Evolutionary conservation across 2,797 vertebrate species (phyloP), one percentile per base, ranked within the genome.

Genomic region (Pristis pectinata): DNA sequence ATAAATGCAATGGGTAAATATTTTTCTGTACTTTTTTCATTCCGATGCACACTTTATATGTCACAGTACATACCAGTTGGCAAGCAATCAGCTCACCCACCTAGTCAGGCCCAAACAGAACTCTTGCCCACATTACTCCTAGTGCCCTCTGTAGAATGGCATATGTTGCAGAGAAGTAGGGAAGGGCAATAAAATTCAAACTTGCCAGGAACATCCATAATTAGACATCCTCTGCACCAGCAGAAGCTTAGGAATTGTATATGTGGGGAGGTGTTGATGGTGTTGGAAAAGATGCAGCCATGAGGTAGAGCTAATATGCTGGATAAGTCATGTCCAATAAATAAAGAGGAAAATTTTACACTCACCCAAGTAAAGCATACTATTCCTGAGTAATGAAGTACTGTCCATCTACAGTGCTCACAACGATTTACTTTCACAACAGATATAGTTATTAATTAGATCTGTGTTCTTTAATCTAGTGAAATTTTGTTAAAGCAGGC

Each of bases 1-100:
- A 56, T 94, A 56, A 72, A 76, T 56, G 67, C 13, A 94, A 56
- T 13, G 24, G 41, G 15, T n/a, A 94, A 94, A 94, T 94, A 94
- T 94, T 94, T 53, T 70, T 94, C 74, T 94, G 92, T 94, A 94
- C 70, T 49, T 94, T 93, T 24, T 74, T 74, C 64, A 93, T 93
- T 74, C 27, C 37, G 27, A 93, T 49, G 27, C 92, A 53, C 70
- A 74, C 53, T 74, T 41, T 27, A 72, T 64, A 70, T 70, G 44
- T 9, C 24, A 72, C 67, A 93, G 10, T 49, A 34, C 37, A 30
- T 53, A 24, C 44, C 44, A 94, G 70, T 53, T 19, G 56, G 15
- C 27, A 74, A n/a, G 61, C 59, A 91, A 89, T 41, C 87, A 64
- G n/a, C 87, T 37, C n/a, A n/a, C 17, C 59, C 22, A 64, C 15